phyloP scores from a whole-genome alignment of 30 jellyfish, hydroid and myxozoan species.

The Phacellophora camtschatica region DNA sequence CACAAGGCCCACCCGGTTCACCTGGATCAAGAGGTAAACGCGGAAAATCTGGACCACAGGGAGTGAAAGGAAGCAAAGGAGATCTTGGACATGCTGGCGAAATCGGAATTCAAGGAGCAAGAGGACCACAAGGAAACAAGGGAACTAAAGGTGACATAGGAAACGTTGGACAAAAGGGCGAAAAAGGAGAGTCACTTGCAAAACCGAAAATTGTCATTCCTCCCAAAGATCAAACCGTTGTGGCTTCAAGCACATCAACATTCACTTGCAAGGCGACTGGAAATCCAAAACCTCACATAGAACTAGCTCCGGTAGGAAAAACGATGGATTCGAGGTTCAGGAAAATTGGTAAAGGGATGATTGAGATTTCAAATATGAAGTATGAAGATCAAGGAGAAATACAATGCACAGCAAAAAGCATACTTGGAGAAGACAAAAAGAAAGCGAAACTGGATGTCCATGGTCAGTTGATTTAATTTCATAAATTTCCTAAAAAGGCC shows the following conservation, averaged over 20 bases:
- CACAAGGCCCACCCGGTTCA: not conserved
- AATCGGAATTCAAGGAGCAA: not conserved
- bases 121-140: not conserved
- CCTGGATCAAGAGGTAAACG: constrained; percentile 3
- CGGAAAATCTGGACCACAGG: constrained; percentile 27
- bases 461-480: too few relatives aligned
- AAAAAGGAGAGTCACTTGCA: not conserved
- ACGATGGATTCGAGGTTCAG: too few relatives aligned
- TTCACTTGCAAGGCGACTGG: constrained; percentile 15
- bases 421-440: not conserved
- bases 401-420: not conserved
- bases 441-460: not conserved
- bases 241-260: not conserved
- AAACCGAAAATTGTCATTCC: not conserved
- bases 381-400: not conserved
- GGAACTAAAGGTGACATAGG: not conserved
- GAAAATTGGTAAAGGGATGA: not conserved
- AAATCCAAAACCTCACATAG: constrained; percentile 1
- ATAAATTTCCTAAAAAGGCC: too few relatives aligned
- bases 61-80: not conserved
- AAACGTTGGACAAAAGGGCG: not conserved
- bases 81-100: not conserved
- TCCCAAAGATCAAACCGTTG: not conserved
- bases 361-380: not conserved
- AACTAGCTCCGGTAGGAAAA: not conserved